Base-by-base conservation (phyloP, 1,140 invertebrate genomes). In the Magallana angulata region DNA sequence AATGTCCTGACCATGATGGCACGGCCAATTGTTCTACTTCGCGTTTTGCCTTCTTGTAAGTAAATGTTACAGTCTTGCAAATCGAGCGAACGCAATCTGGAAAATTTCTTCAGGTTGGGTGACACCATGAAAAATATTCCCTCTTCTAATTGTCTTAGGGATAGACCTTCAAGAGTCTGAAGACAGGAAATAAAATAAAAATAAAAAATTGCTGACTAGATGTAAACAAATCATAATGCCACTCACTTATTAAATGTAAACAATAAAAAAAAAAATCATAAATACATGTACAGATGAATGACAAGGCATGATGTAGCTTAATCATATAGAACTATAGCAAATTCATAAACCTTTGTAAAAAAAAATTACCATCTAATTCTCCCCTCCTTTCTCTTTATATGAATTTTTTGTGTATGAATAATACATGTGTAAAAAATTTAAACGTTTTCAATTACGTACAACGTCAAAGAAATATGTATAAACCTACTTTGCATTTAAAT, bases 1-100 rank as follows among this genome's bases (percentile, higher is more conserved):
- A 91, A 71, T 4, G 85, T 89, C 16, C 88, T 82, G 1, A 82
- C 83, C 7, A 93, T 85, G 59, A 85, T 87, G 14, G 82, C 58
- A 7, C 92, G 88, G 4, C 87, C 87, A 4, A 62, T 57, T 6
- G 91, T 91, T 8, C 91, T 83, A 59, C 90, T 91, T 24, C 92
- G 87, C 11, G 92, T 93, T 16, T 86, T 86, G 11, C 92, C 92
- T 60, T 91, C 89, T 85, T 92, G 90, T 16, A 93, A 85, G 85
- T 93, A 93, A 56, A 93, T 90, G 84, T 91, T 92, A 80, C 92
- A 93, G 87, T 93, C 91, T 68, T 91, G 90, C 1, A 93, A 71
- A 81, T 93, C 92, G 8, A 93, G 83, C 16, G 88, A 88, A 18
- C 89, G 89, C 11, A 93, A 64, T 80, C 89, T 85, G 12, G 86